Conservation (phyloP, 30 jellyfish, hydroid and myxozoan genomes). For the Hydractinia echinata region DNA sequence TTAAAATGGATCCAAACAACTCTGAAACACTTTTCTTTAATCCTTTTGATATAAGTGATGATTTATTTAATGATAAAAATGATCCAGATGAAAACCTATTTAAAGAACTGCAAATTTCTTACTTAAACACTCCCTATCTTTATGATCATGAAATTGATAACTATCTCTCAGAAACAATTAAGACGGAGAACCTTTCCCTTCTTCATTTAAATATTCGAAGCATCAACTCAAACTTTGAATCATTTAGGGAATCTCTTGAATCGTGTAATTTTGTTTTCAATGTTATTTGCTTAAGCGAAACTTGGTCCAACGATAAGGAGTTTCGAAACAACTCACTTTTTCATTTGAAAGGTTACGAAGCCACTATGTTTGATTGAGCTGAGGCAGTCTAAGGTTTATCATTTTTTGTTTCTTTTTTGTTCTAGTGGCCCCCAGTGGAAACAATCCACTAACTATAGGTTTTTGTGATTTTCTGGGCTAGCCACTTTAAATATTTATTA, state of each 20-base stretch:
- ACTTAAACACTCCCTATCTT: constrained; percentile 8
- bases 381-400: too few species aligned
- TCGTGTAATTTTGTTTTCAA: not conserved
- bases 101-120: not conserved
- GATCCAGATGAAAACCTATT: not conserved
- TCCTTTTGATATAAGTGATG: too few species aligned
- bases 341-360: not conserved
- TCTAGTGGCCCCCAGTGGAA: too few species aligned
- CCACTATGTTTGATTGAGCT: too few species aligned
- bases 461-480: too few species aligned
- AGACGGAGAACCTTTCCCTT: not conserved
- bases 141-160: not conserved
- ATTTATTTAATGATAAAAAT: not conserved
- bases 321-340: constrained; percentile 3
- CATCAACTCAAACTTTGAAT: not conserved
- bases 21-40: too few species aligned
- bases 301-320: constrained; percentile 6
- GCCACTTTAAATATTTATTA: too few species aligned
- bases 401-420: too few species aligned
- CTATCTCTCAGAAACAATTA: too few species aligned
- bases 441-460: too few species aligned
- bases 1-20: too few species aligned
- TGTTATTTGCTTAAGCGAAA: constrained; percentile 1
- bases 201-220: not conserved
- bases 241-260: not conserved